Percentiles rank a stretch among this genome's conserved stretches.
These are phyloP conservation scores for Ciconia nigra DNA, from an alignment of 2,797 vertebrate species.

Conservation along the genomic window DNA sequence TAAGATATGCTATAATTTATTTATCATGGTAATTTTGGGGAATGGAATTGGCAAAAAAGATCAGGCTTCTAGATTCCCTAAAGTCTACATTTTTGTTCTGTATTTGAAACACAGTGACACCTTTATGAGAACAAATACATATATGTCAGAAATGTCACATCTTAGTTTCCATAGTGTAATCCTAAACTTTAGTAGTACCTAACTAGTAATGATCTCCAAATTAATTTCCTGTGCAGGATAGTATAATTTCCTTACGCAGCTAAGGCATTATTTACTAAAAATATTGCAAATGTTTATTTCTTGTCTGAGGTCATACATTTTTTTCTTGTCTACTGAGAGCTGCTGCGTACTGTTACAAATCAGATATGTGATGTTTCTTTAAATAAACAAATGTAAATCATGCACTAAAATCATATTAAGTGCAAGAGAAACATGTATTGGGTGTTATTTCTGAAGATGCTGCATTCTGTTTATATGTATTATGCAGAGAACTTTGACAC, in stretches of 20 bases:
- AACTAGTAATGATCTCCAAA: neutral
- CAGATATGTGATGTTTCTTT: neutral
- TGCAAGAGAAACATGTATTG: neutral
- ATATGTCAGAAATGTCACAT: neutral
- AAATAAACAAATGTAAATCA: conserved; percentile 1
- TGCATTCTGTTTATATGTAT: neutral
- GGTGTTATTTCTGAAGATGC: neutral
- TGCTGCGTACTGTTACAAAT: neutral
- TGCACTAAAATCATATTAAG: neutral
- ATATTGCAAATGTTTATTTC: neutral
- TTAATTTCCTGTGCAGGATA: neutral
- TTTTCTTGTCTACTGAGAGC: neutral
- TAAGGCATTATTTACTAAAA: neutral
- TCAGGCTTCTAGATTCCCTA: neutral
- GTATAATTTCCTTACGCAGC: neutral
- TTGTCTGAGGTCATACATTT: neutral
- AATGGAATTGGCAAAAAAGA: neutral
- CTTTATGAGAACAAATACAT: neutral
- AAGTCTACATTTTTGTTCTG: neutral
- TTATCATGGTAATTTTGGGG: neutral
- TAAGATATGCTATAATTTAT: neutral
- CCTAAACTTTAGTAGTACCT: neutral
- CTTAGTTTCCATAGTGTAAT: neutral
- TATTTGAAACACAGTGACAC: neutral
- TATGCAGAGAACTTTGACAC: conserved; percentile 31